A percentile compares a stretch with the other conserved stretches of the same genome.
Conservation (phyloP, 1,140 invertebrate species). For the Tetranychus urticae region DNA sequence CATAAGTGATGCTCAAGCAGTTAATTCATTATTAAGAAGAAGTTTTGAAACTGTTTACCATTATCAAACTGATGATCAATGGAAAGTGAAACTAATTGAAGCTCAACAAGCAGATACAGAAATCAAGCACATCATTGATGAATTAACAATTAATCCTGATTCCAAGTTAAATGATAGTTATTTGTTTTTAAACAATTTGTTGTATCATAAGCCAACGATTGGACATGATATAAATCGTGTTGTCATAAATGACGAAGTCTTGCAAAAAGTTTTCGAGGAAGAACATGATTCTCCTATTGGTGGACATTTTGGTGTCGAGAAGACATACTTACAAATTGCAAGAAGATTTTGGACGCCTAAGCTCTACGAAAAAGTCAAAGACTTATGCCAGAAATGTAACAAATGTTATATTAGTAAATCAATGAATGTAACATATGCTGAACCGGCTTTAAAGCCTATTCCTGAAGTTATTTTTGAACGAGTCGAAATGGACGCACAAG, state of each 20-base stretch:
- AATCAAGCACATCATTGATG: background rate
- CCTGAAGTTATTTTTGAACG: background rate
- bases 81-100: background rate
- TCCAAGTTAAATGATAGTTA: too few relatives aligned
- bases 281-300: background rate
- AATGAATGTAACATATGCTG: background rate
- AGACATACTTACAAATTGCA: background rate
- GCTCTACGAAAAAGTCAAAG: background rate
- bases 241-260: background rate
- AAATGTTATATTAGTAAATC: background rate
- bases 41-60: background rate
- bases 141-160: too few relatives aligned
- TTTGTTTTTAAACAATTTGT: background rate
- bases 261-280: background rate
- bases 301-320: background rate
- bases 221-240: background rate
- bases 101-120: background rate
- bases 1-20: background rate
- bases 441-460: background rate
- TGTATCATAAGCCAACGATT: background rate
- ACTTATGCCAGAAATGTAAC: background rate
- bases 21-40: background rate
- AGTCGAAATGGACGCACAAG: background rate
- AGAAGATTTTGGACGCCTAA: background rate
- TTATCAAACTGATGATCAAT: too few relatives aligned